phyloP scores from a whole-genome alignment of 1,140 invertebrate species.

The Apolygus lucorum region DNA sequence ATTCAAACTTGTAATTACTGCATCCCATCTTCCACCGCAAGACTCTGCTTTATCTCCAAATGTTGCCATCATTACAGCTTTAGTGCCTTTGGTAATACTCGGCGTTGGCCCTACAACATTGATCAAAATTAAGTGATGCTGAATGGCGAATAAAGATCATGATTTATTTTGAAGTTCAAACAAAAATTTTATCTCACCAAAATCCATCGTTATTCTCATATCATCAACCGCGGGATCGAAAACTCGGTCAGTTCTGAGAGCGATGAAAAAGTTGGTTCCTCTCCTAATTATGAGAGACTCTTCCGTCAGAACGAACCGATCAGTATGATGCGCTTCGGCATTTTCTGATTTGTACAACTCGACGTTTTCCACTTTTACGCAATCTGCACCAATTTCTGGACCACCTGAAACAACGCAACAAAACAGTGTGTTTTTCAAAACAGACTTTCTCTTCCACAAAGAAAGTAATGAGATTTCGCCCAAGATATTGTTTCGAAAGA shows the following conservation, averaged over 20 bases:
- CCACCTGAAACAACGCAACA: no score
- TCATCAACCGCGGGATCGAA: conserved; percentile 47
- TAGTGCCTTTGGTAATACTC: conserved; percentile 47
- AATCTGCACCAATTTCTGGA: not conserved
- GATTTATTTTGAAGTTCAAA: conserved; percentile 33
- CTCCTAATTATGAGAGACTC: conserved; percentile 49
- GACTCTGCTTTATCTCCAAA: conserved; percentile 39
- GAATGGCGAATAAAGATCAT: conserved; percentile 31
- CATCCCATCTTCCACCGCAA: conserved; percentile 44
- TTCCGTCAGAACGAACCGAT: conserved; percentile 49
- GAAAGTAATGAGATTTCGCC: not conserved
- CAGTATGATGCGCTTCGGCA: conserved; percentile 51
- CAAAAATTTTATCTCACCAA: conserved; percentile 45
- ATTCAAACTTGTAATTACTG: conserved; percentile 42
- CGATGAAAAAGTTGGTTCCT: conserved; percentile 54
- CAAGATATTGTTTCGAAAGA: not conserved
- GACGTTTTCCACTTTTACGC: conserved; percentile 43
- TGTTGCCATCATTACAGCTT: conserved; percentile 44
- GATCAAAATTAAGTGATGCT: no score
- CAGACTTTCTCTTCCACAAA: not conserved
- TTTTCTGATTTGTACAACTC: conserved; percentile 56
- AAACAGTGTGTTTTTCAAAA: no score
- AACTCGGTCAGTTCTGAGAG: conserved; percentile 47
- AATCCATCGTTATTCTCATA: conserved; percentile 49
- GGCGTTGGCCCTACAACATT: conserved; percentile 49